These are phyloP conservation scores for Seladonia tumulorum DNA, from an alignment of 2,888 invertebrate genomes.

Conservation along the genomic window DNA sequence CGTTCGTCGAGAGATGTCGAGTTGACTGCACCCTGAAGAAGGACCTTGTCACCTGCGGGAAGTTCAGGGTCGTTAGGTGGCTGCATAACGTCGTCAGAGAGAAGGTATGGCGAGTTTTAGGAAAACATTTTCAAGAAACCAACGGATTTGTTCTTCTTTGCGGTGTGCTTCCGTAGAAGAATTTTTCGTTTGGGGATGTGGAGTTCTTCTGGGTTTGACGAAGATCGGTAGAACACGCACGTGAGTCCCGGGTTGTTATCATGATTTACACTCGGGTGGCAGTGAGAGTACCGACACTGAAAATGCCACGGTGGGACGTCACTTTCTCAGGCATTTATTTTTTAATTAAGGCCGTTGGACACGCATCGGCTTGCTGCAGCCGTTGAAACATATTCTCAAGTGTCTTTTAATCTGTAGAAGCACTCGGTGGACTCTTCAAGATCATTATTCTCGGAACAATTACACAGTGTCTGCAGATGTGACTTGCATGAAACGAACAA, in stretches of 20 bases:
- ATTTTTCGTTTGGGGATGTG: background rate
- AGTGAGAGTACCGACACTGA: conserved; percentile 26
- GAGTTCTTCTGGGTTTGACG: too few species aligned
- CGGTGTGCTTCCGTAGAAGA: background rate
- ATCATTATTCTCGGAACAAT: background rate
- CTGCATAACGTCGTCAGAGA: conserved; percentile 77
- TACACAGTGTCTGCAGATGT: background rate
- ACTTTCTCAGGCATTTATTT: conserved; percentile 43
- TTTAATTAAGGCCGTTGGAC: conserved; percentile 29
- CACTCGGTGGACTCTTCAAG: background rate
- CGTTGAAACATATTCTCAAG: background rate
- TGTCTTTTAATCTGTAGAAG: background rate
- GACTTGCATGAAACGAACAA: background rate
- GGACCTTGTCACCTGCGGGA: conserved; percentile 78
- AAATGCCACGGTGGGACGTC: background rate
- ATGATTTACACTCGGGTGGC: conserved; percentile 17
- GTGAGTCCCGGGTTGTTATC: conserved; percentile 5
- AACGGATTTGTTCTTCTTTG: background rate
- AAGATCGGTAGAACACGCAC: background rate
- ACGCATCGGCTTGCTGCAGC: background rate
- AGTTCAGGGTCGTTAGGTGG: conserved; percentile 80
- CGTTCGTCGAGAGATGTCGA: conserved; percentile 79
- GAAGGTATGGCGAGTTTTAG: conserved; percentile 73
- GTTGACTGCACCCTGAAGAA: conserved; percentile 77
- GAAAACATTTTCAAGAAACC: background rate